Evolutionary conservation across 2,888 invertebrate genomes (phyloP), one percentile per base, ranked within the genome.

Genomic region (Xestia c-nigrum): DNA sequence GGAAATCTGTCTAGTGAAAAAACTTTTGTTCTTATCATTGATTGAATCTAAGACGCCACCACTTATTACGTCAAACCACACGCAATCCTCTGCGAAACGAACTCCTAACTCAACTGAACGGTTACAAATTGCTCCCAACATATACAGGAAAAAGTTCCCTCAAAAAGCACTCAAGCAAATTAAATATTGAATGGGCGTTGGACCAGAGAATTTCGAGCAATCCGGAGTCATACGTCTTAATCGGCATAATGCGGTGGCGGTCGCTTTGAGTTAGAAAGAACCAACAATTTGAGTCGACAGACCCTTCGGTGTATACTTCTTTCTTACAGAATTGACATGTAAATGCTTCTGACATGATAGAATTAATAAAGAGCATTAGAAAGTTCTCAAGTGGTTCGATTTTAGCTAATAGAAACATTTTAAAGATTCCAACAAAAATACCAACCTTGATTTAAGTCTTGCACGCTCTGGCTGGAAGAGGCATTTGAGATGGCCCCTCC

Each of bases 391-490:
- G 66, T 47, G 46, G 55, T 46, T 81, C 7, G 61, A 43, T 52
- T 61, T 81, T 31, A 31, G 12, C 12, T 31, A 31, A 55, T 38
- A 21, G n/a, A 76, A 67, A 55, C 0, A 21, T 50, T 74, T 61
- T n/a, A 43, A 47, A 38, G 2, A 55, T 40, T 69, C n/a, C n/a
- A n/a, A 16, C 31, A 14, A 46, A 47, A 83, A 85, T 93, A 95
- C 94, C 79, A 89, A 97, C 98, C 97, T 94, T 97, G 97, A 91
- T 98, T 98, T 72, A 98, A 97, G 89, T 98, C 98, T 78, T 98
- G 97, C 83, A 98, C 98, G 81, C 98, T 98, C 90, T 98, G 98
- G 91, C 98, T 98, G 43, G 98, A 98, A 31, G 98, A 98, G 67
- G 98, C 98, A 90, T 98, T 98, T 10, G 98, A 98, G 71, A 98